Percentiles rank a stretch among this genome's conserved stretches.
Conservation (phyloP, 2,797 vertebrate genomes). For the Poeciliopsis infans region DNA sequence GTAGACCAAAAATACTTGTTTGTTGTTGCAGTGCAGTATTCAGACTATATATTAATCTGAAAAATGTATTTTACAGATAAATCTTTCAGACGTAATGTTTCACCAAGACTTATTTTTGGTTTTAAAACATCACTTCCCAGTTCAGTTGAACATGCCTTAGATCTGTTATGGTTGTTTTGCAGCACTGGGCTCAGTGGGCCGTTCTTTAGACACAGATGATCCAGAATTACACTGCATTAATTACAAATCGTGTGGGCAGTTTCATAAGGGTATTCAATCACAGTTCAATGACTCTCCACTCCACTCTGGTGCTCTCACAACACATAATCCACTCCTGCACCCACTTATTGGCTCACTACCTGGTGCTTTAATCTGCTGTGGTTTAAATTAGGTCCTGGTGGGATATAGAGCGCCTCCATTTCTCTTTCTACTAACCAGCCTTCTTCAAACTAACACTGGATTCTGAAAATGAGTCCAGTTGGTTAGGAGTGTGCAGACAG, state of each 20-base stretch:
- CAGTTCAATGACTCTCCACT: constrained; percentile 60
- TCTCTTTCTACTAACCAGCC: not conserved
- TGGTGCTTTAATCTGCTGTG: constrained; percentile 24
- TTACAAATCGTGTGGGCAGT: constrained; percentile 39
- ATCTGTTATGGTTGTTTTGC: not conserved
- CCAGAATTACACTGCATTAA: constrained; percentile 19
- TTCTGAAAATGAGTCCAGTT: not conserved
- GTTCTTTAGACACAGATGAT: constrained; percentile 24
- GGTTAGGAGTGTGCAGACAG: too few species aligned
- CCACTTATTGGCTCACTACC: constrained; percentile 27
- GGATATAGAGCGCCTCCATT: not conserved
- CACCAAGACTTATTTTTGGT: not conserved
- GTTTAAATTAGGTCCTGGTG: constrained; percentile 31
- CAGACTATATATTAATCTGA: not conserved
- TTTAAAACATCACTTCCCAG: not conserved
- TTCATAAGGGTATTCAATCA: constrained; percentile 52
- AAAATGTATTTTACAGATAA: too few species aligned
- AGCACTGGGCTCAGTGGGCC: not conserved
- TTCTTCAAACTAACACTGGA: not conserved
- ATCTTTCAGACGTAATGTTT: not conserved
- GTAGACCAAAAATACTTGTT: too few species aligned
- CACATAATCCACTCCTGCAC: constrained; percentile 57
- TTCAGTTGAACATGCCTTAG: not conserved
- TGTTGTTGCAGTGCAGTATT: too few species aligned
- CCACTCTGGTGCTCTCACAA: constrained; percentile 46